Conservation (phyloP, 2,113 vertebrate species). For the Oncorhynchus kisutch region DNA sequence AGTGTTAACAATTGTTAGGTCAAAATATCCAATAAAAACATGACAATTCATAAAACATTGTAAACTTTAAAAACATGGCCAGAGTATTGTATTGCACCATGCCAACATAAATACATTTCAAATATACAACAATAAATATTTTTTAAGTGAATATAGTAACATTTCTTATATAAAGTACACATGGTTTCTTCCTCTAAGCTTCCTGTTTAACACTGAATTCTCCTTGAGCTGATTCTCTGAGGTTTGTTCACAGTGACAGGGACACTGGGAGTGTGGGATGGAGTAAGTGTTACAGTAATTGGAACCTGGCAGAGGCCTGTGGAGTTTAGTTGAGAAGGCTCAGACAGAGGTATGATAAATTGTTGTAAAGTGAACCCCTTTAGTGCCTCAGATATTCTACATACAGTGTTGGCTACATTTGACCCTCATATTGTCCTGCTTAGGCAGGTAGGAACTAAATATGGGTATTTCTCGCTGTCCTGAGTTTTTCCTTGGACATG, state of each 20-base stretch:
- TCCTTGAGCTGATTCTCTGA: not conserved
- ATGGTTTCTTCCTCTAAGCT: not conserved
- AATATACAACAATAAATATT: conserved; percentile 12
- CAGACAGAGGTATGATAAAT: not conserved
- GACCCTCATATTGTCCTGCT: too few relatives aligned
- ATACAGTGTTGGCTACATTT: not conserved
- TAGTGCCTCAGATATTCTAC: not conserved
- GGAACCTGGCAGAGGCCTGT: not conserved
- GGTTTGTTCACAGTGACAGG: conserved; percentile 3
- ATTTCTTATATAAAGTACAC: conserved; percentile 20
- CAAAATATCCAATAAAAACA: conserved; percentile 64
- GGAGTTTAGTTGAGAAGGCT: not conserved
- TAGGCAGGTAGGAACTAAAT: not conserved
- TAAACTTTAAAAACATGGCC: conserved; percentile 39
- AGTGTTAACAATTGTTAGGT: conserved; percentile 64
- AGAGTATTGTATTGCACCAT: conserved; percentile 40
- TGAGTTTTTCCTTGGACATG: not conserved
- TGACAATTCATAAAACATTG: conserved; percentile 47
- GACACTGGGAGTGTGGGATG: not conserved
- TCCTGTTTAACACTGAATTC: not conserved
- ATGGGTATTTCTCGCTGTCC: not conserved
- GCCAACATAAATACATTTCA: conserved; percentile 49
- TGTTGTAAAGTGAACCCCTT: not conserved
- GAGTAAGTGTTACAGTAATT: conserved; percentile 19
- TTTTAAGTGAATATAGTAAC: conserved; percentile 26